phyloP scores from a whole-genome alignment of 2,888 invertebrate genomes.

The Leptopilina syphax region DNA sequence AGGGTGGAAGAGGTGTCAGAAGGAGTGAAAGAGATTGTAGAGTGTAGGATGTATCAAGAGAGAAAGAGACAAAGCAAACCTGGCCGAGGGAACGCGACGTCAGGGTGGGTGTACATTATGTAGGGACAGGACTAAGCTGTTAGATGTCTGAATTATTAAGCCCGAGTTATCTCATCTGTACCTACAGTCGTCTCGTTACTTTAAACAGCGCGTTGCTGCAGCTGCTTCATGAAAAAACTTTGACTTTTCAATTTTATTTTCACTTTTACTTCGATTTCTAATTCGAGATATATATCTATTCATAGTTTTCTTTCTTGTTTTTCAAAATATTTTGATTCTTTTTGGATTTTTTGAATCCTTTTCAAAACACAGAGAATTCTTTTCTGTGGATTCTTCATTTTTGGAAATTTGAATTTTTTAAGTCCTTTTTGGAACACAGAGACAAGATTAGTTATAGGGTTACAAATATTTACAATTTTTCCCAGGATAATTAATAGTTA shows the following conservation, averaged over 20 bases:
- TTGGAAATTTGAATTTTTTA: too few species aligned
- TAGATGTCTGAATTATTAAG: constrained; percentile 76
- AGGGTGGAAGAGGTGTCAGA: constrained; percentile 50
- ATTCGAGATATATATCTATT: background rate
- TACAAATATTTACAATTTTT: too few species aligned
- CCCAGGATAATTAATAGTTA: too few species aligned
- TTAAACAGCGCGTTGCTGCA: constrained; percentile 67
- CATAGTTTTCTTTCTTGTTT: background rate
- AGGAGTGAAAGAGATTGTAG: constrained; percentile 49
- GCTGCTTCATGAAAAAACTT: constrained; percentile 52
- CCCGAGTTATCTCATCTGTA: constrained; percentile 74
- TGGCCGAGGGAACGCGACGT: constrained; percentile 50
- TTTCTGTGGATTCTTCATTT: too few species aligned
- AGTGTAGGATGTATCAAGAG: constrained; percentile 51
- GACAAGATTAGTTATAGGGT: too few species aligned
- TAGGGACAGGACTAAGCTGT: constrained; percentile 77
- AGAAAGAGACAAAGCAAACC: constrained; percentile 48
- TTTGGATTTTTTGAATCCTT: background rate
- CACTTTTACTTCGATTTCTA: background rate
- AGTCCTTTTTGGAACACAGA: too few species aligned
- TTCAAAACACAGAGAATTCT: background rate
- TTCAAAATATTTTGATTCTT: background rate
- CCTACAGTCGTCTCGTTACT: constrained; percentile 75
- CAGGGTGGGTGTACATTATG: constrained; percentile 74
- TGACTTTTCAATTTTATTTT: background rate